Base-by-base conservation (phyloP, 2,797 vertebrate genomes). In the Enteromius viviparus region DNA sequence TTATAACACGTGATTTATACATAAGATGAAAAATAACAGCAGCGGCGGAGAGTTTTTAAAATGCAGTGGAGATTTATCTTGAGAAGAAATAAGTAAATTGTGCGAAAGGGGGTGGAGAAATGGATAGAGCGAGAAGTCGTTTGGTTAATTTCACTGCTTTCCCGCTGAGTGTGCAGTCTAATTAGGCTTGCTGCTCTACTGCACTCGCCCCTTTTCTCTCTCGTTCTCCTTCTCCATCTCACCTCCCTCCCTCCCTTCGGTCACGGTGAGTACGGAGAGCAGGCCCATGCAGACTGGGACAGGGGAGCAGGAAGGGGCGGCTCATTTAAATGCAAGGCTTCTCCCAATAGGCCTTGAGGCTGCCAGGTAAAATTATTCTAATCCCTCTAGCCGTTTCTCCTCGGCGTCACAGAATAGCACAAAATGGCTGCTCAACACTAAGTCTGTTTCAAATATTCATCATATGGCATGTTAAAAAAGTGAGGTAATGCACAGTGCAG, bases 281-380 rank as follows among this genome's bases (percentile, higher is more conserved):
- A 64, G 78, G 15, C 42, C 70, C 74, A 53, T 66, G 74, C 80
- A 80, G 77, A 76, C 29, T 42, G 70, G 78, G 76, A 45, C 51
- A 53, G 65, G 75, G 80, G 76, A 81, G 51, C 53, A 40, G 8
- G 51, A 77, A 80, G 62, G 77, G 80, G 60, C 42, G 53, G 70
- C 77, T 84, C 76, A 84, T 87, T 89, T 80, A 87, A 85, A 87
- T 83, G 86, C 88, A 89, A 80, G 77, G 77, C 81, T 86, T 87
- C 85, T 87, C 83, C 81, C 87, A 83, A 69, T 42, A 74, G 86
- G 68, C 72, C 79, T 83, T 17, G 65, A 76, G 78, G 49, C 87
- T 89, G 82, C 68, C 85, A 84, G 79, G 86, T 81, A 70, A 85
- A 86, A 89, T 77, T 78, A 80, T 83, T 89, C 83, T 84, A 85